Base-by-base conservation (phyloP, 2,797 vertebrate species). In the Sebastes itinus region DNA sequence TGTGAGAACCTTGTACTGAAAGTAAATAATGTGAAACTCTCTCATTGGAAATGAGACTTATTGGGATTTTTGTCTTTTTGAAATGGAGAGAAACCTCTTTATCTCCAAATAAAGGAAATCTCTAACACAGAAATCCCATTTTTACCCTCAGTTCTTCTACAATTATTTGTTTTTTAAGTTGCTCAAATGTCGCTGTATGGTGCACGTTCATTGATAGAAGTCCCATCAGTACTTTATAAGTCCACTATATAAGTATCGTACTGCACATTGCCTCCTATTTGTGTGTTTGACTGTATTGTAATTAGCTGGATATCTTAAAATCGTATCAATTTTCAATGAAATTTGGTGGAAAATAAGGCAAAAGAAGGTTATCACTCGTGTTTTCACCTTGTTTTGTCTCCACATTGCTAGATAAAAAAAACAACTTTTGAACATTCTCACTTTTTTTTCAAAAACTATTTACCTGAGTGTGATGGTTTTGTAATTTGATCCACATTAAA, bases 311-410 rank as follows among this genome's bases (percentile, higher is more conserved):
- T 18, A 30, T 25, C 20, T 58, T 30, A 32, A 35, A 67, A 61
- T 22, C 2, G 0, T 18, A 27, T 49, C 0, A 0, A 7, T 54
- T 69, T 35, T 61, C 4, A 35, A 5, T n/a, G 16, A 27, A 14
- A 6, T 54, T 35, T 62, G 13, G 23, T 62, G 14, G 10, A 61
- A 69, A 69, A 38, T 14, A 8, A 22, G 5, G 12, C 8, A 20
- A 61, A 49, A 16, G 4, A 42, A 2, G 13, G 6, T 64, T 25
- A 64, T 20, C 3, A 27, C 23, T 65, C 22, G 6, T 33, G n/a
- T 35, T 35, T 35, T 35, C 33, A 1, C 22, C 22, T 0, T 25
- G 7, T 42, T 64, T 42, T 46, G 63, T 63, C 30, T 13, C 2
- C 7, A 33, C 30, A 23, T 22, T 35, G 4, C 12, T 35, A 42